Percentiles rank a stretch among this genome's conserved stretches.
Conservation (phyloP, 2,113 vertebrate species). For the Nibea coibor region DNA sequence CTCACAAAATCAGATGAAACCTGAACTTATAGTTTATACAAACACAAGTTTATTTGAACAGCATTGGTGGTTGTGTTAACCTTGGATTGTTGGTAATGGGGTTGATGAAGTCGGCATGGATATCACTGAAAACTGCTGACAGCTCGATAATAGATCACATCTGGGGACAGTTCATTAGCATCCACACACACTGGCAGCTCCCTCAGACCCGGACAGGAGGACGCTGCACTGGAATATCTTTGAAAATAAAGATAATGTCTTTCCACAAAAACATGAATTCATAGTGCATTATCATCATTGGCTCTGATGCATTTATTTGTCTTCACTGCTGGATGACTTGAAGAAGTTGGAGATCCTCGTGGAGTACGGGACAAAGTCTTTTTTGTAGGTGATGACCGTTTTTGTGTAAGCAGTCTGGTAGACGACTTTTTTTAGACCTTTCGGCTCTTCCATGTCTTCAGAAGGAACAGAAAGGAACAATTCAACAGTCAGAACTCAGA, state of each 20-base stretch:
- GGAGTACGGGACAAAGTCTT: slow-evolving; percentile 77
- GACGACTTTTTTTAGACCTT: slow-evolving; percentile 31
- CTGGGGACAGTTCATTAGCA: neutral
- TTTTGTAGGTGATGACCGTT: slow-evolving; percentile 66
- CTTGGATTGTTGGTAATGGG: neutral
- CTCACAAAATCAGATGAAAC: neutral
- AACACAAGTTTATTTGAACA: slow-evolving; percentile 21
- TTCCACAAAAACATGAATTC: slow-evolving; percentile 10
- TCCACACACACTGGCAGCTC: neutral
- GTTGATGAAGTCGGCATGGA: too few relatives aligned
- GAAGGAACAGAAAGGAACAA: neutral
- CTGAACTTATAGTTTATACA: neutral
- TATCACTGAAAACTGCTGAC: too few relatives aligned
- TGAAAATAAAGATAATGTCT: neutral
- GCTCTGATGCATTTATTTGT: slow-evolving; percentile 32
- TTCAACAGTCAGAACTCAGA: neutral
- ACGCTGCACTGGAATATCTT: neutral
- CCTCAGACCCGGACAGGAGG: neutral
- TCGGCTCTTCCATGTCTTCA: slow-evolving; percentile 20
- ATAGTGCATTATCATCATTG: neutral
- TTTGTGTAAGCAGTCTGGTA: slow-evolving; percentile 16
- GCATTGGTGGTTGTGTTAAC: neutral
- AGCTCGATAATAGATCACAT: neutral
- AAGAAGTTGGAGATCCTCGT: slow-evolving; percentile 70
- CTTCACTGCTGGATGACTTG: slow-evolving; percentile 32